phyloP scores from a whole-genome alignment of 2,888 invertebrate species.

The Elmis aenea region DNA sequence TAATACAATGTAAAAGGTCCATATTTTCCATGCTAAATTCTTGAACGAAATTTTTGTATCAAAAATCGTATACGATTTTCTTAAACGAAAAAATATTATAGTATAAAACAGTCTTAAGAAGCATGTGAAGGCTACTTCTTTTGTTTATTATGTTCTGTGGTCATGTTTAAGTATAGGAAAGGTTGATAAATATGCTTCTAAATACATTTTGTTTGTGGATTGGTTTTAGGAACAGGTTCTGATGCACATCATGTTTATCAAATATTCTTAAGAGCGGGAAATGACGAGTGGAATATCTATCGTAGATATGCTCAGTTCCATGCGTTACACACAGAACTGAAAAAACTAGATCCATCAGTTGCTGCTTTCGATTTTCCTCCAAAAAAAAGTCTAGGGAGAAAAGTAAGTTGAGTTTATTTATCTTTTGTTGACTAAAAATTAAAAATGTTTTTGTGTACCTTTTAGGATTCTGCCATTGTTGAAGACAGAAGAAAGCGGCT shows the following conservation, averaged over 20 bases:
- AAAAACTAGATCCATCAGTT: conserved; percentile 75
- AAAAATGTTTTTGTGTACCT: conserved; percentile 6
- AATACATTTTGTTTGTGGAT: too few relatives aligned
- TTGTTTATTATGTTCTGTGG: not conserved
- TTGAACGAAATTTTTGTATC: too few relatives aligned
- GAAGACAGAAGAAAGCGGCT: conserved; percentile 80
- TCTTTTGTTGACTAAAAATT: conserved; percentile 1
- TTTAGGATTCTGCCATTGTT: conserved; percentile 74
- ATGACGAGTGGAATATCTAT: conserved; percentile 95
- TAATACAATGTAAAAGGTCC: too few relatives aligned
- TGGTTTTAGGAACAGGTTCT: conserved; percentile 57
- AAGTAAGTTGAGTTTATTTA: conserved; percentile 51
- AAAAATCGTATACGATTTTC: too few relatives aligned
- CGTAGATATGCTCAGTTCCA: conserved; percentile 91
- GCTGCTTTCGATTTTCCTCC: conserved; percentile 87
- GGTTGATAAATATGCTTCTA: too few relatives aligned
- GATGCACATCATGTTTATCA: conserved; percentile 87
- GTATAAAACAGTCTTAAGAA: too few relatives aligned
- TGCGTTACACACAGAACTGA: conserved; percentile 75
- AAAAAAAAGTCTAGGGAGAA: conserved; percentile 90
- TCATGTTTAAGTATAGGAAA: not conserved
- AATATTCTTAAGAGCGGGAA: conserved; percentile 70
- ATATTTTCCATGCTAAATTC: too few relatives aligned
- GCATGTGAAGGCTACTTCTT: not conserved
- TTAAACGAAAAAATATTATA: too few relatives aligned